phyloP scores from a whole-genome alignment of 1,140 invertebrate genomes.

The Nasonia longicornis region DNA sequence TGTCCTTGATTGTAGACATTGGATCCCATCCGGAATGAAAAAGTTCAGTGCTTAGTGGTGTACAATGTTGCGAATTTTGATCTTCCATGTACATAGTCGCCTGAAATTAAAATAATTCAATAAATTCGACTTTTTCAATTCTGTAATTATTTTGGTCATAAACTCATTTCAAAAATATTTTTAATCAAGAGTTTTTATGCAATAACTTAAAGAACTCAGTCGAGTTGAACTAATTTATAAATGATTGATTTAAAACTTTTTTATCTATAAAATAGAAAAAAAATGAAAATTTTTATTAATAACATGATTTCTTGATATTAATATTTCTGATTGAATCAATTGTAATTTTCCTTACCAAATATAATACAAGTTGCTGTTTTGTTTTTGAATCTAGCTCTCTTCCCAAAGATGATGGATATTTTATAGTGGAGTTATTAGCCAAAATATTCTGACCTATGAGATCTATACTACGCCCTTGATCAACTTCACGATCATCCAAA shows the following conservation, averaged over 20 bases:
- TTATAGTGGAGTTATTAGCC: slow-evolving; percentile 66
- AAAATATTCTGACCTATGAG: slow-evolving; percentile 72
- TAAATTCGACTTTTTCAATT: neutral
- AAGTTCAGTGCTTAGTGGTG: slow-evolving; percentile 77
- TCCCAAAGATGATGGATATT: slow-evolving; percentile 76
- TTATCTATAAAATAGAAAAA: neutral
- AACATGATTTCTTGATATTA: neutral
- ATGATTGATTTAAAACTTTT: neutral
- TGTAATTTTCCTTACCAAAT: slow-evolving; percentile 70
- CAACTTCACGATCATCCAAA: slow-evolving; percentile 56
- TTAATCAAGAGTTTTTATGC: too few relatives aligned
- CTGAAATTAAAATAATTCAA: slow-evolving; percentile 66
- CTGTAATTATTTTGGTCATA: too few relatives aligned
- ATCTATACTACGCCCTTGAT: slow-evolving; percentile 70
- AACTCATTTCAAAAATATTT: too few relatives aligned
- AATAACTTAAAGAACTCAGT: too few relatives aligned
- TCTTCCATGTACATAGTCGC: slow-evolving; percentile 86
- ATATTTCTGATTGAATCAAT: neutral
- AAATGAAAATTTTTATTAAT: neutral
- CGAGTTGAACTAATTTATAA: too few relatives aligned
- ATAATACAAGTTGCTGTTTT: slow-evolving; percentile 73
- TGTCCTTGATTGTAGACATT: slow-evolving; percentile 44
- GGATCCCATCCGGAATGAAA: slow-evolving; percentile 72
- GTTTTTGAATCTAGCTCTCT: slow-evolving; percentile 67
- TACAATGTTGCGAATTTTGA: slow-evolving; percentile 88